A percentile compares a stretch with the other conserved stretches of the same genome.
Evolutionary conservation across 2,113 vertebrate genomes (phyloP).

Genomic region (Sinocyclocheilus grahami): DNA sequence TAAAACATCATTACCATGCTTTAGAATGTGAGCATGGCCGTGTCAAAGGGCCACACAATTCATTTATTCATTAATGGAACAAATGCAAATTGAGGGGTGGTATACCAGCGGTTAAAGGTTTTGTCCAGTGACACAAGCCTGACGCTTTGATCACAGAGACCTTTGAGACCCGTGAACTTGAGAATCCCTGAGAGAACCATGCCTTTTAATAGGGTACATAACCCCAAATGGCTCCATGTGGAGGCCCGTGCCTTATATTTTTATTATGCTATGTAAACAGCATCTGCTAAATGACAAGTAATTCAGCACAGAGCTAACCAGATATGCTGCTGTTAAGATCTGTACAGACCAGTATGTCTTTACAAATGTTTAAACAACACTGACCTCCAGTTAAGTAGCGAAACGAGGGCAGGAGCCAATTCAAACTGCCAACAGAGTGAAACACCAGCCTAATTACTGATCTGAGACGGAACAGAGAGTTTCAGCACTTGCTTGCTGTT

Average conservation of each 20-base stretch:
- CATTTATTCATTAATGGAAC: conserved; percentile 24
- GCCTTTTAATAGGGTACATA: neutral
- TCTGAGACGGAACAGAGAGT: neutral
- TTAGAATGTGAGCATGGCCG: neutral
- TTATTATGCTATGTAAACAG: neutral
- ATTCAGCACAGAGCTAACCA: neutral
- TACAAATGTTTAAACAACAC: conserved; percentile 16
- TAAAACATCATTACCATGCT: neutral
- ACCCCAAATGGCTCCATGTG: neutral
- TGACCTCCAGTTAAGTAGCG: neutral
- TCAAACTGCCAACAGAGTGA: neutral
- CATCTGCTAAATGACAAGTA: neutral
- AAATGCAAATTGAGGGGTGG: conserved; percentile 24
- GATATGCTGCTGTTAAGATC: neutral
- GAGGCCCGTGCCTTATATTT: neutral
- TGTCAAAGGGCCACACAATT: neutral
- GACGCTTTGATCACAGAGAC: neutral
- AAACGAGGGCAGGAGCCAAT: neutral
- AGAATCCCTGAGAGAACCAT: conserved; percentile 17
- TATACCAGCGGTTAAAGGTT: neutral
- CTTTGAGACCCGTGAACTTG: conserved; percentile 10
- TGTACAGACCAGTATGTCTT: conserved; percentile 4
- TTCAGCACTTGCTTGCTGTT: neutral
- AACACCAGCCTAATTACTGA: conserved; percentile 23
- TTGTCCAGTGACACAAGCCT: neutral